Percentiles rank a stretch among this genome's conserved stretches.
Evolutionary conservation across 2,113 vertebrate genomes (phyloP).

Genomic region (Rallus limicola): DNA sequence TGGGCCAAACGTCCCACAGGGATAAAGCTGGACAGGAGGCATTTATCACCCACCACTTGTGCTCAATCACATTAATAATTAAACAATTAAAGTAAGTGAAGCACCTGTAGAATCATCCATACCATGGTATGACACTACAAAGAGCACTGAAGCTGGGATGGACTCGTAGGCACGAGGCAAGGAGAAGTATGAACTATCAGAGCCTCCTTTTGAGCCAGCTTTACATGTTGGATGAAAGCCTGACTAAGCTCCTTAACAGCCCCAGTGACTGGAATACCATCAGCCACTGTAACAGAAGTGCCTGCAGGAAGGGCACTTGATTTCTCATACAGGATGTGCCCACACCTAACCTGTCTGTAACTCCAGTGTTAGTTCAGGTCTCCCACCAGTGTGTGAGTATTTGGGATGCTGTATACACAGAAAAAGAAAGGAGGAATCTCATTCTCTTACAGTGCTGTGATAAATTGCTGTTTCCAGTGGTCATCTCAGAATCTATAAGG

Average conservation of each 20-base stretch:
- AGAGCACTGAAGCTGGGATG: neutral
- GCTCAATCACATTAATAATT: neutral
- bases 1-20: neutral
- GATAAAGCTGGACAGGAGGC: neutral
- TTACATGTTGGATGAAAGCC: neutral
- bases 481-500: slow-evolving; percentile 69
- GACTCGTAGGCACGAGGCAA: neutral
- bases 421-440: neutral
- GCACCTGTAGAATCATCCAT: neutral
- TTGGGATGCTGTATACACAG: rapidly evolving
- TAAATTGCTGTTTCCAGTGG: slow-evolving; percentile 87
- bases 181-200: neutral
- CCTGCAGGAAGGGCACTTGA: neutral
- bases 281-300: neutral
- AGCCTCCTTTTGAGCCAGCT: neutral
- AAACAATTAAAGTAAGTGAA: neutral
- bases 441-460: slow-evolving; percentile 89
- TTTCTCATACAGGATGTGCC: neutral
- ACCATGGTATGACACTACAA: neutral
- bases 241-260: neutral
- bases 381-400: neutral
- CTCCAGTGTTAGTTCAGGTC: too few species aligned
- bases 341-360: neutral
- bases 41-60: neutral
- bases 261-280: neutral